Conservation (phyloP, 1,140 invertebrate species). For the Cylas formicarius region DNA sequence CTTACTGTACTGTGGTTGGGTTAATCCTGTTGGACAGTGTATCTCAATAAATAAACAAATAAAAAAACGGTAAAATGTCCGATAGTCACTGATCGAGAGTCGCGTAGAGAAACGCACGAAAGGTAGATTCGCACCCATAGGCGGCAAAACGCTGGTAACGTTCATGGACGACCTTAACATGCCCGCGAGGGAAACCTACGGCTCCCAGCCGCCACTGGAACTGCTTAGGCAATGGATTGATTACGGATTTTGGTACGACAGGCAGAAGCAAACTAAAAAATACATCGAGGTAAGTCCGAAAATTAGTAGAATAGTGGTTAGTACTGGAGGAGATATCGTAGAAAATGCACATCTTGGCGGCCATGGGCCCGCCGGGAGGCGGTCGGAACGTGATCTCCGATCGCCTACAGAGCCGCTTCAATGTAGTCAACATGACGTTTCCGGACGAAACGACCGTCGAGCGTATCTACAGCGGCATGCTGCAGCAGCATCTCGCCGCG, state of each 20-base stretch:
- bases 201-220: slow-evolving; percentile 79
- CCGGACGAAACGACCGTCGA: slow-evolving; percentile 68
- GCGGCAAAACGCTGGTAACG: slow-evolving; percentile 69
- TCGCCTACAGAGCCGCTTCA: slow-evolving; percentile 70
- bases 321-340: too few relatives aligned
- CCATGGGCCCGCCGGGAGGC: slow-evolving; percentile 76
- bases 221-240: slow-evolving; percentile 77
- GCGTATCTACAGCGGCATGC: slow-evolving; percentile 75
- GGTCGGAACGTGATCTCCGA: slow-evolving; percentile 68
- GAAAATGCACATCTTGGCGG: slow-evolving; percentile 68
- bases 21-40: too few relatives aligned
- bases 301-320: neutral
- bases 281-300: slow-evolving; percentile 53
- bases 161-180: slow-evolving; percentile 89
- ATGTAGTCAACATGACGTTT: slow-evolving; percentile 75
- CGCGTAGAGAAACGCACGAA: slow-evolving; percentile 77
- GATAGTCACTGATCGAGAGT: slow-evolving; percentile 60
- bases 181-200: slow-evolving; percentile 79
- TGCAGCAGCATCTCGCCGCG: slow-evolving; percentile 66
- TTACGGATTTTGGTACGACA: slow-evolving; percentile 81
- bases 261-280: slow-evolving; percentile 63
- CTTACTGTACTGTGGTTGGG: too few relatives aligned
- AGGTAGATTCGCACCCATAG: slow-evolving; percentile 66
- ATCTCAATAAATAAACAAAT: too few relatives aligned
- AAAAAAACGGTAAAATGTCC: too few relatives aligned